These are phyloP conservation scores for Centruroides sculpturatus DNA, from an alignment of 1,140 invertebrate species.

Conservation along the genomic window DNA sequence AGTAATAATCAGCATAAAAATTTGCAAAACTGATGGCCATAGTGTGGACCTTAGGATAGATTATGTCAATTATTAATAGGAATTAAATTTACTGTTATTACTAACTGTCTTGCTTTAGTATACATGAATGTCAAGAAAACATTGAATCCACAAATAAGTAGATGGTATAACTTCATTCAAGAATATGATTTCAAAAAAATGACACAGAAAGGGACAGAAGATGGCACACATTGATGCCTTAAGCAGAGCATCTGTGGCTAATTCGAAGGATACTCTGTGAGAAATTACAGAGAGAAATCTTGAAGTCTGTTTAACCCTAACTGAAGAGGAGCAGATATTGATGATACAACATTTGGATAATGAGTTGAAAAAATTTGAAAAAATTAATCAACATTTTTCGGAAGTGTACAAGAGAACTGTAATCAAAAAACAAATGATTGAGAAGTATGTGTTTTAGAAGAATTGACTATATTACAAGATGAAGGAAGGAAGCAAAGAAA, in stretches of 20 bases:
- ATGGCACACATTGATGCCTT: conserved; percentile 3
- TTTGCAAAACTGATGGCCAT: background rate
- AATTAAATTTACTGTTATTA: conserved; percentile 6
- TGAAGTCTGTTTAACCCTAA: background rate
- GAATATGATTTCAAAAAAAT: conserved; percentile 2
- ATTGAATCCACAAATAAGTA: background rate
- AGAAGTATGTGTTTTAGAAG: no score
- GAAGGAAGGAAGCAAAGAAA: no score
- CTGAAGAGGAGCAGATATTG: no score
- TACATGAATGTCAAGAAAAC: background rate
- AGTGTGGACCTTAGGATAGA: conserved; percentile 2
- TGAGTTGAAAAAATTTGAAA: no score
- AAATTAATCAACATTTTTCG: no score
- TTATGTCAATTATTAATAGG: background rate
- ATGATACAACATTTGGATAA: no score
- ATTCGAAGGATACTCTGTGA: background rate
- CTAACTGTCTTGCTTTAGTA: background rate
- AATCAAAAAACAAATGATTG: no score
- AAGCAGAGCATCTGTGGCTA: background rate
- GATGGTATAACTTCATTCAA: background rate
- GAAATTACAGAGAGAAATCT: background rate
- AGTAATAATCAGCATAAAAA: no score
- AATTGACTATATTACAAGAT: no score
- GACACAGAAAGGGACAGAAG: background rate
- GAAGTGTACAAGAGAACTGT: no score